These are phyloP conservation scores for Butorides virescens DNA, from an alignment of 2,113 vertebrate genomes.

Conservation along the genomic window DNA sequence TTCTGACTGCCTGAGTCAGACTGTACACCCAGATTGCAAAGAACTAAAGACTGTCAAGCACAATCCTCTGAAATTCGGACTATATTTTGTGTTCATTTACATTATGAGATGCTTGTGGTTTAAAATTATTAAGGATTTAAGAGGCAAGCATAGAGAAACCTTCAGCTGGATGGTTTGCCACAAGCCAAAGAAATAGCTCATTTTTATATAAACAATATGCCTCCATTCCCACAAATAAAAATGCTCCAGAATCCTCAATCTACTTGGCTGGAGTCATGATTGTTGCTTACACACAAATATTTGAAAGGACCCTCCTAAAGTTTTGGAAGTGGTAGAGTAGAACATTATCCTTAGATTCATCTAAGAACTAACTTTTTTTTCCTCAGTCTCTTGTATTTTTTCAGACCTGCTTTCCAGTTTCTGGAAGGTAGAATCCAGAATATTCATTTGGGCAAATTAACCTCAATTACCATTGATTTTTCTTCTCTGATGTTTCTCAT, in stretches of 20 bases:
- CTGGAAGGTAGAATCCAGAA: not conserved
- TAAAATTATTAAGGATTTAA: not conserved
- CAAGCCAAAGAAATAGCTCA: not conserved
- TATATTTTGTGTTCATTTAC: not conserved
- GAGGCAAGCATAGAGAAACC: not conserved
- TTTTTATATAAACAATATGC: not conserved
- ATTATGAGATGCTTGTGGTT: not conserved
- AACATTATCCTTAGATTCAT: not conserved
- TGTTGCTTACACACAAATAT: not conserved
- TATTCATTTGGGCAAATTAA: not conserved
- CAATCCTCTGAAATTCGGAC: not conserved
- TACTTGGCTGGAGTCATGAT: not conserved
- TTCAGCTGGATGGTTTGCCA: not conserved
- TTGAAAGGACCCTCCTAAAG: not conserved
- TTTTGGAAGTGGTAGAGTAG: not conserved
- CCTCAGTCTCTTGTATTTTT: not conserved
- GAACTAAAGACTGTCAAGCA: not conserved
- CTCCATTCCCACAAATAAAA: not conserved
- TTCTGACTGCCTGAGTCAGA: not conserved
- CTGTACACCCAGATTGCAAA: not conserved
- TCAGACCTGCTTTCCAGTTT: not conserved
- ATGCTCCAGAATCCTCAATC: not conserved
- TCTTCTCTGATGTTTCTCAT: not conserved
- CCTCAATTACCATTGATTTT: not conserved
- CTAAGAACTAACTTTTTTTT: not conserved